These are phyloP conservation scores for Manis crassicaudata DNA, from an alignment of 2,797 vertebrate species.

Conservation along the genomic window DNA sequence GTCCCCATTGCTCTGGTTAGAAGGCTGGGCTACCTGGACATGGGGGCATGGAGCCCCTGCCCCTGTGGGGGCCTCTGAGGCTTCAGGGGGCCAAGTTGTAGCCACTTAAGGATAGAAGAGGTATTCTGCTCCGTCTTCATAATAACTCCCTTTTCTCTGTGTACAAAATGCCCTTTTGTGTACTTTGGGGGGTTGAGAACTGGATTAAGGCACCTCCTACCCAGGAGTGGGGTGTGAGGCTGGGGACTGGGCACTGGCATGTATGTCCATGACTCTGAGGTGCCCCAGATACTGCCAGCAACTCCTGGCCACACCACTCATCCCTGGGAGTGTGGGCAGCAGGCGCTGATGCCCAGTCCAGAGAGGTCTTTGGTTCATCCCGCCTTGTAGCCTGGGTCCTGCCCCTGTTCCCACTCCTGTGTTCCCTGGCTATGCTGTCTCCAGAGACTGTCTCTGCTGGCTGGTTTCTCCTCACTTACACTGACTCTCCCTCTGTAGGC, in stretches of 20 bases:
- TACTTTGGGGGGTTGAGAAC: not conserved
- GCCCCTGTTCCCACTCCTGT: not conserved
- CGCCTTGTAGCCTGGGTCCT: not conserved
- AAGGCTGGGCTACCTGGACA: not conserved
- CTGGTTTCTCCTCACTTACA: not conserved
- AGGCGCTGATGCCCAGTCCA: not conserved
- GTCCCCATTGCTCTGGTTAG: not conserved
- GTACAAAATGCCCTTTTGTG: not conserved
- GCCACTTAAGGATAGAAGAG: not conserved
- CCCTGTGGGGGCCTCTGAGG: not conserved
- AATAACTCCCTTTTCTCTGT: not conserved
- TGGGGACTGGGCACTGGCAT: too few relatives aligned
- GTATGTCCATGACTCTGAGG: not conserved
- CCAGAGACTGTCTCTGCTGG: conserved; percentile 24
- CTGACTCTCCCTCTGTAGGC: conserved; percentile 34
- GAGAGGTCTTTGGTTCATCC: not conserved
- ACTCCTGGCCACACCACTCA: not conserved
- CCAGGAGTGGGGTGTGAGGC: not conserved
- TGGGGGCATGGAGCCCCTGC: not conserved
- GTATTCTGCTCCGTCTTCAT: not conserved
- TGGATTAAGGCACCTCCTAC: not conserved
- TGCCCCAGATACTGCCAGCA: not conserved
- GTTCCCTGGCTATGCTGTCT: conserved; percentile 26
- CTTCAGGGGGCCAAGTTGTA: not conserved
- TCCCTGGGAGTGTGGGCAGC: not conserved